These are phyloP conservation scores for Mormyrus lacerda DNA, from an alignment of 2,113 vertebrate genomes.

Conservation along the genomic window DNA sequence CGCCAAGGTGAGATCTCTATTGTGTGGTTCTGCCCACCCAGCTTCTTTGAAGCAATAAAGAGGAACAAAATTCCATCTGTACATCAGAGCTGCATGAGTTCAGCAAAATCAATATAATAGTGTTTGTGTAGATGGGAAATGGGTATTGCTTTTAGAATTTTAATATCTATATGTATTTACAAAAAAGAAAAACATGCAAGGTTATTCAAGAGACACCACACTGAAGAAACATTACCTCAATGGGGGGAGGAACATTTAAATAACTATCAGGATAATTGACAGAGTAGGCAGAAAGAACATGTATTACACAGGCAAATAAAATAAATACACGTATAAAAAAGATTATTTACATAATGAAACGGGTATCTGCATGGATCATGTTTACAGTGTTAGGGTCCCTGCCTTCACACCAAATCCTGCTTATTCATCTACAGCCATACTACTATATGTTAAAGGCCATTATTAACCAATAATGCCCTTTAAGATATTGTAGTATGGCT, in stretches of 20 bases:
- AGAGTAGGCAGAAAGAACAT: neutral
- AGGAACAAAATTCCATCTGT: neutral
- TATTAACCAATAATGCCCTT: neutral
- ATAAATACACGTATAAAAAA: neutral
- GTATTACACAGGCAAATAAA: neutral
- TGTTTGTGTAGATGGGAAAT: slow-evolving; percentile 33
- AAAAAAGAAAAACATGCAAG: neutral
- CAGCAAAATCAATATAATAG: neutral
- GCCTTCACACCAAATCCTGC: neutral
- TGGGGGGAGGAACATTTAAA: neutral
- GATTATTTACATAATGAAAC: neutral
- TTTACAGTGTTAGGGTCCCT: neutral
- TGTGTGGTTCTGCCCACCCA: neutral
- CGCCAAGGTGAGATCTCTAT: neutral
- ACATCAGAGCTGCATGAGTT: neutral
- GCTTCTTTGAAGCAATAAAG: neutral
- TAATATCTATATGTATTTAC: slow-evolving; percentile 54
- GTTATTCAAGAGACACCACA: neutral
- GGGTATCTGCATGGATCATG: neutral
- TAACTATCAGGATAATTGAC: neutral
- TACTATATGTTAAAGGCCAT: too few relatives aligned
- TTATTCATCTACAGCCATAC: neutral
- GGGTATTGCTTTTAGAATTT: slow-evolving; percentile 55
- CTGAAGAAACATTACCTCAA: neutral
- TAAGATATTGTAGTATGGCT: neutral